Percentiles rank a stretch among this genome's conserved stretches.
These are phyloP conservation scores for Octopus bimaculoides DNA, from an alignment of 1,140 invertebrate genomes.

Conservation along the genomic window DNA sequence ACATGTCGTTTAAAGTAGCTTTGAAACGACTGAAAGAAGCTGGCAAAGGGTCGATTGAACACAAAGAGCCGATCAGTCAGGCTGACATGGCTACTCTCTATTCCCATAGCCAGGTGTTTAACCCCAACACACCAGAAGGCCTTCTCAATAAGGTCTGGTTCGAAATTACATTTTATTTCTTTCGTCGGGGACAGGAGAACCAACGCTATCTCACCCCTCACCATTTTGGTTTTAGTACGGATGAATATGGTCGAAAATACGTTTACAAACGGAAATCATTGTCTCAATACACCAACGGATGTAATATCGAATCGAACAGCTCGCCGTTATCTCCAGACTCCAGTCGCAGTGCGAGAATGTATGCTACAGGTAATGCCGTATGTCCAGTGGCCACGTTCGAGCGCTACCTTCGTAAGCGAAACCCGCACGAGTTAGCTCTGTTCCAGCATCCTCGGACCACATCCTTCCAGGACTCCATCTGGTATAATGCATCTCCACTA, in stretches of 20 bases:
- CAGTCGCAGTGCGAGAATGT: background rate
- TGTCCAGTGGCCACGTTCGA: constrained; percentile 10
- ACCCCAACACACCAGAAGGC: constrained; percentile 11
- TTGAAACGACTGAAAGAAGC: constrained; percentile 8
- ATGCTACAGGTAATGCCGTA: constrained; percentile 6
- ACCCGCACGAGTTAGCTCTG: constrained; percentile 8
- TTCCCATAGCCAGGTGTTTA: background rate
- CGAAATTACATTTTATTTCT: constrained; percentile 10
- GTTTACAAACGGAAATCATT: constrained; percentile 3
- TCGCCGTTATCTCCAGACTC: background rate
- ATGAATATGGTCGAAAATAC: constrained; percentile 7
- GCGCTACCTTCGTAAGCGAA: constrained; percentile 2
- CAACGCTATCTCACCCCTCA: background rate
- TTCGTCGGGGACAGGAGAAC: constrained; percentile 7
- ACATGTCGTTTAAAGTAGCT: constrained; percentile 4
- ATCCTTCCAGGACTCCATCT: constrained; percentile 9
- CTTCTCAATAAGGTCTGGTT: constrained; percentile 12
- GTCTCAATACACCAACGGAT: background rate
- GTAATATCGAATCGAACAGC: background rate
- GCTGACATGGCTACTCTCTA: constrained; percentile 7
- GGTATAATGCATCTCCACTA: constrained; percentile 9
- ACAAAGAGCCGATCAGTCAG: constrained; percentile 11
- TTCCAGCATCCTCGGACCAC: constrained; percentile 10
- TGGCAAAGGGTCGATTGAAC: constrained; percentile 8
- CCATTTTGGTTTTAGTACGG: constrained; percentile 4